phyloP scores from a whole-genome alignment of 2,888 invertebrate genomes.

The Nudaria mundana region DNA sequence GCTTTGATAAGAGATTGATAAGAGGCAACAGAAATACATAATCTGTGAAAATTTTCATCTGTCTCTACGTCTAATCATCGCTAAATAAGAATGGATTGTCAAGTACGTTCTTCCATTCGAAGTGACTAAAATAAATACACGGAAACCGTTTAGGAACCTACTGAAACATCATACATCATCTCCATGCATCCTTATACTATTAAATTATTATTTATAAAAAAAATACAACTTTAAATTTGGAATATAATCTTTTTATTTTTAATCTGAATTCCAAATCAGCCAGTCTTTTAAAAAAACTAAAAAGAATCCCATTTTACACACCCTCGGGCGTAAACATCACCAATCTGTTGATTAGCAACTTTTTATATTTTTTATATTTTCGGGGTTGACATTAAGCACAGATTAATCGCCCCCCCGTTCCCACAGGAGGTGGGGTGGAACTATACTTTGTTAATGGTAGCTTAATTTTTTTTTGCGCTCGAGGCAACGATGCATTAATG shows the following conservation, averaged over 20 bases:
- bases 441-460: slow-evolving; percentile 71
- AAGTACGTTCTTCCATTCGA: too few relatives aligned
- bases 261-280: neutral
- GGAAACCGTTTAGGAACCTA: too few relatives aligned
- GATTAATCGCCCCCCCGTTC: slow-evolving; percentile 72
- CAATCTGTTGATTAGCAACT: slow-evolving; percentile 78
- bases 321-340: slow-evolving; percentile 50
- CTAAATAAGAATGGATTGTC: too few relatives aligned
- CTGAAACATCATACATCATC: too few relatives aligned
- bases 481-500: slow-evolving; percentile 39
- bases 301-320: slow-evolving; percentile 18
- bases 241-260: neutral
- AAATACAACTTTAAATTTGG: too few relatives aligned
- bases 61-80: too few relatives aligned
- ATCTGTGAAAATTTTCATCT: too few relatives aligned
- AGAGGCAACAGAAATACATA: too few relatives aligned
- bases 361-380: slow-evolving; percentile 71
- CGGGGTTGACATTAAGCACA: slow-evolving; percentile 74
- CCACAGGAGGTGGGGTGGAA: slow-evolving; percentile 48
- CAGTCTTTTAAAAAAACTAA: slow-evolving; percentile 14
- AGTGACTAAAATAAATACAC: too few relatives aligned
- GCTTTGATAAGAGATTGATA: too few relatives aligned
- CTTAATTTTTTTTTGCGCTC: slow-evolving; percentile 53
- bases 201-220: too few relatives aligned
- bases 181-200: too few relatives aligned